phyloP scores from a whole-genome alignment of 1,140 invertebrate genomes.

The Lasioglossum albipes region DNA sequence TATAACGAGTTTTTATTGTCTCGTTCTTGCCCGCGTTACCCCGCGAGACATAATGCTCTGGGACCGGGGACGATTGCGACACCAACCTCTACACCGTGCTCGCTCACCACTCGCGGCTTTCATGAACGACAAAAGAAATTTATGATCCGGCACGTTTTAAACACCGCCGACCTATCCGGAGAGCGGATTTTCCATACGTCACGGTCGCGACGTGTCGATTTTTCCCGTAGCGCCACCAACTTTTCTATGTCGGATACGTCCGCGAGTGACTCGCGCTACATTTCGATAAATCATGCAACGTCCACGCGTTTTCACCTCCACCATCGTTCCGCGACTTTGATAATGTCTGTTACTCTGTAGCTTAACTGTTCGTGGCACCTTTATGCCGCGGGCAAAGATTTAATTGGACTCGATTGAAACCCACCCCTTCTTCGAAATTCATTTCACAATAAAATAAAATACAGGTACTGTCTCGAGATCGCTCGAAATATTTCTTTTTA shows the following conservation, averaged over 20 bases:
- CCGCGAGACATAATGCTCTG: conserved; percentile 10
- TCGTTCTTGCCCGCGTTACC: conserved; percentile 11
- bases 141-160: conserved; percentile 29
- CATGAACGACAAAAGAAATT: conserved; percentile 40
- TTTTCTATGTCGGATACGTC: no score
- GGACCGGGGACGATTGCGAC: conserved; percentile 27
- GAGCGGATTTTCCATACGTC: conserved; percentile 21
- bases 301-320: not conserved
- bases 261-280: not conserved
- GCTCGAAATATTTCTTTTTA: no score
- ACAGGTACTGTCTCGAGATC: no score
- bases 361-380: no score
- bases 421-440: no score
- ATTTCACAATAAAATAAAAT: no score
- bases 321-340: no score
- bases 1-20: conserved; percentile 44
- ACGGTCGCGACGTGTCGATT: conserved; percentile 17
- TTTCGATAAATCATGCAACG: not conserved
- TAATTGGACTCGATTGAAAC: no score
- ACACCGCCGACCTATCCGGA: not conserved
- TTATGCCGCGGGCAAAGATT: no score
- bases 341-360: no score
- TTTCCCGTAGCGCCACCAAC: not conserved
- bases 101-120: conserved; percentile 7
- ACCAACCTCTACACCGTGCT: not conserved